Evolutionary conservation across 2,797 vertebrate genomes (phyloP), one percentile per base, ranked within the genome.

Genomic region (Falco cherrug): DNA sequence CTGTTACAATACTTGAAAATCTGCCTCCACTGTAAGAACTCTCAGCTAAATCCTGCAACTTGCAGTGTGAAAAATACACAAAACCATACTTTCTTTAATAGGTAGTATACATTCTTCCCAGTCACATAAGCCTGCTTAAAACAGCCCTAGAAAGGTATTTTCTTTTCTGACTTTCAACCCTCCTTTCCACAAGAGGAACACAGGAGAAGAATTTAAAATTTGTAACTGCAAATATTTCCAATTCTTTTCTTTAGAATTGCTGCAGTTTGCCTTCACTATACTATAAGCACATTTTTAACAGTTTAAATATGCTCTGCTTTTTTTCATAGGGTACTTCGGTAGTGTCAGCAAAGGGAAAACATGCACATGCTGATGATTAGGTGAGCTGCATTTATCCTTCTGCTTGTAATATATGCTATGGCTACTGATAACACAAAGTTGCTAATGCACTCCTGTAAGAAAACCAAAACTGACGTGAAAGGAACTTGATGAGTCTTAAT

Each of bases 401-500:
- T 59, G 43, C 61, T 53, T 70, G 6, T 35, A 63, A 10, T 56
- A 71, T 8, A 48, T 7, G 4, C 31, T 45, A 5, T 3, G 6
- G 37, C 35, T 89, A 71, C 80, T 59, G 57, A 41, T 29, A 93
- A 67, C 20, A 43, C n/a, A 19, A 39, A 88, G 45, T 16, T 94
- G n/a, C 48, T 84, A 71, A 63, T 24, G 41, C 7, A 90, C 65
- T 81, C 18, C 41, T 73, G 21, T 47, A 94, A 95, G 45, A 94
- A 95, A 93, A 54, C 6, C 65, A 96, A 84, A 94, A 60, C 3
- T 68, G 45, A 94, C 57, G 51, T 45, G 63, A 91, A 84, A 77
- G 81, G 51, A 87, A 45, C 78, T 74, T 87, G 85, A 90, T 63
- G 64, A 91, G 75, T 48, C 87, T 89, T 93, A 95, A 87, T 48